Percentiles rank a stretch among this genome's conserved stretches.
phyloP scores from a whole-genome alignment of 2,797 vertebrate genomes.

The Sebastes diaconus region DNA sequence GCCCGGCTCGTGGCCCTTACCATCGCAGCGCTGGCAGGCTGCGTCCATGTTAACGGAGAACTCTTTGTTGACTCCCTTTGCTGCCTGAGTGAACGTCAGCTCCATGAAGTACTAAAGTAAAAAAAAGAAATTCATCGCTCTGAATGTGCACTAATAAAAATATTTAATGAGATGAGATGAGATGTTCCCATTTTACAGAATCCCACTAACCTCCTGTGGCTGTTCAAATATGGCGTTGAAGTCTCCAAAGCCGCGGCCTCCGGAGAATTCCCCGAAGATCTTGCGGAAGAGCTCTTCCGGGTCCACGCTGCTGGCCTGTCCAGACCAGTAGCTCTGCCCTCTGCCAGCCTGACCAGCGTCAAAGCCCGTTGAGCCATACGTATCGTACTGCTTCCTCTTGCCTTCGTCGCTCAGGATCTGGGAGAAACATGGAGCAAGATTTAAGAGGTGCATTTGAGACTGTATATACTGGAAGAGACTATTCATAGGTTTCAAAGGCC shows the following conservation, averaged over 20 bases:
- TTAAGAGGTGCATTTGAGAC: neutral
- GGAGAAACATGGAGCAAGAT: neutral
- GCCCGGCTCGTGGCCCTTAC: slow-evolving; percentile 92
- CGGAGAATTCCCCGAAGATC: slow-evolving; percentile 96
- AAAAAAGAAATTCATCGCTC: neutral
- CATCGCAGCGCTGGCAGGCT: slow-evolving; percentile 89
- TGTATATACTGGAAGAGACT: neutral
- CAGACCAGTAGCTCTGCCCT: slow-evolving; percentile 87
- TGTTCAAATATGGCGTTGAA: slow-evolving; percentile 91
- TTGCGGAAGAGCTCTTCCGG: slow-evolving; percentile 97
- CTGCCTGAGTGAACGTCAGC: slow-evolving; percentile 94
- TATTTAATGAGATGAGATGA: neutral
- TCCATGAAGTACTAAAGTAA: slow-evolving; percentile 91
- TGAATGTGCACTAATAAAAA: neutral
- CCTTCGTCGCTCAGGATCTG: slow-evolving; percentile 93
- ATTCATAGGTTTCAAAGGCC: neutral
- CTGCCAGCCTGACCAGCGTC: slow-evolving; percentile 78
- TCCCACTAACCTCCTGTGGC: slow-evolving; percentile 89
- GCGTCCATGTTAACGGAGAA: slow-evolving; percentile 88
- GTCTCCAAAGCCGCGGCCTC: slow-evolving; percentile 88
- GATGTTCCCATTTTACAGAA: neutral
- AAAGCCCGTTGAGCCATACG: slow-evolving; percentile 89
- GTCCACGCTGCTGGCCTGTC: slow-evolving; percentile 83
- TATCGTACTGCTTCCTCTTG: slow-evolving; percentile 95
- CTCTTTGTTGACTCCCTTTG: slow-evolving; percentile 98